Evolutionary conservation across 2,888 invertebrate species (phyloP).

Genomic region (Drosophila yooni): DNA sequence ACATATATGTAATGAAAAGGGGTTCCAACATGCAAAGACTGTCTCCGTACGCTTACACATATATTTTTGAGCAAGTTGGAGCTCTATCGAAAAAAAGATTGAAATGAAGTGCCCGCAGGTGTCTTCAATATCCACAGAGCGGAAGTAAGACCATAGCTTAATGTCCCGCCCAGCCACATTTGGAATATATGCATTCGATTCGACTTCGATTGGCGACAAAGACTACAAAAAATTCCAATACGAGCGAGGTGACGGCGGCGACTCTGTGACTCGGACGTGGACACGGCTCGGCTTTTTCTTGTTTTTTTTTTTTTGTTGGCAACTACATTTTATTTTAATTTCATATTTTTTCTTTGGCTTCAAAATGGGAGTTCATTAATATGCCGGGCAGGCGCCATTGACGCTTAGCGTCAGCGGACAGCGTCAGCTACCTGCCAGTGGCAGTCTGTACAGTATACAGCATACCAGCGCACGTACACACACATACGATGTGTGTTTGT

Average conservation of each 20-base stretch:
- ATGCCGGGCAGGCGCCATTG: constrained; percentile 73
- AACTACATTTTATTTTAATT: constrained; percentile 74
- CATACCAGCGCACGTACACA: constrained; percentile 17
- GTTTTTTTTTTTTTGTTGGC: constrained; percentile 39
- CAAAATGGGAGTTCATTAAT: constrained; percentile 78
- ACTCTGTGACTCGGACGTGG: constrained; percentile 40
- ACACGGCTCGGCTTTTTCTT: constrained; percentile 50
- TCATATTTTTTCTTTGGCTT: constrained; percentile 72
- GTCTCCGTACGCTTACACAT: neutral
- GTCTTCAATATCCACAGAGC: constrained; percentile 27
- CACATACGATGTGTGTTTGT: constrained; percentile 33
- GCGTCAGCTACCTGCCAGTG: constrained; percentile 68
- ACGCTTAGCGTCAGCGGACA: constrained; percentile 51
- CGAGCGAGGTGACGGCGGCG: constrained; percentile 12
- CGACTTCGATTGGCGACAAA: constrained; percentile 23
- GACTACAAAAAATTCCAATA: constrained; percentile 44
- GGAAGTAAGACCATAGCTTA: constrained; percentile 54
- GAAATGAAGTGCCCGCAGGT: neutral
- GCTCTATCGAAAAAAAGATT: constrained; percentile 6
- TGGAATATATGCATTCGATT: constrained; percentile 37
- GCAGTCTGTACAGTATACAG: constrained; percentile 54
- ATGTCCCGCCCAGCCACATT: constrained; percentile 28
- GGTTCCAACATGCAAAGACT: constrained; percentile 8
- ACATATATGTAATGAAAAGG: constrained; percentile 64
- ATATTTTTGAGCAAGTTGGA: neutral